Conservation (phyloP, 2,797 vertebrate species). For the Vultur gryphus region DNA sequence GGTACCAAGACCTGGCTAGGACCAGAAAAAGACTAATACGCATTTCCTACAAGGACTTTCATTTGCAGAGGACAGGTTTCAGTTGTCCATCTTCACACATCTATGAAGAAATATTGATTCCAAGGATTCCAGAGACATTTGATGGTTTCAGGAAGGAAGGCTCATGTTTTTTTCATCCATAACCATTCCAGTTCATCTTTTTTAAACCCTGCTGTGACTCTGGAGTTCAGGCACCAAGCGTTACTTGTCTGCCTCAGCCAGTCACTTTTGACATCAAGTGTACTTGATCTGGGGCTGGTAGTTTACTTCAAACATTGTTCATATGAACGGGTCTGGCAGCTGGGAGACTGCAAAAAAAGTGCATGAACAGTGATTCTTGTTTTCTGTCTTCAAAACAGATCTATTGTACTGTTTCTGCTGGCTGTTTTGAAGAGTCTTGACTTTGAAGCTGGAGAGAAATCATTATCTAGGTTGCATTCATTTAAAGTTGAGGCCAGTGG, state of each 20-base stretch:
- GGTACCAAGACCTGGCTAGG: not conserved
- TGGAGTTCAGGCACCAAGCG: slow-evolving; percentile 22
- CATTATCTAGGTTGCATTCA: slow-evolving; percentile 1
- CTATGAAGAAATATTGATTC: not conserved
- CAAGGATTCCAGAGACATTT: not conserved
- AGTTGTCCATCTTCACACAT: not conserved
- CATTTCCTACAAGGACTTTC: not conserved
- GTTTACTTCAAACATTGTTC: slow-evolving; percentile 62
- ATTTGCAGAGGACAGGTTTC: not conserved
- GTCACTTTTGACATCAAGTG: slow-evolving; percentile 51
- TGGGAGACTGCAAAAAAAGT: slow-evolving; percentile 45
- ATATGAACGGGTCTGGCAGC: slow-evolving; percentile 56
- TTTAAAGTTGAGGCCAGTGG: slow-evolving; percentile 25
- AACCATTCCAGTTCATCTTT: slow-evolving; percentile 4
- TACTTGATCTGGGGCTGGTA: slow-evolving; percentile 63
- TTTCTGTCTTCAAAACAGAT: slow-evolving; percentile 61
- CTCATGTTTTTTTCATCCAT: slow-evolving; percentile 43
- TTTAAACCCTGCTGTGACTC: slow-evolving; percentile 33
- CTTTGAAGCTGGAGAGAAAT: slow-evolving; percentile 57
- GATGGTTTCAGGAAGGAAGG: not conserved
- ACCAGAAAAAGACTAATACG: not conserved
- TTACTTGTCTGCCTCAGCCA: slow-evolving; percentile 50
- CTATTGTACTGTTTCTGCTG: slow-evolving; percentile 40
- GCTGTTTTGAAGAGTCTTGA: slow-evolving; percentile 52
- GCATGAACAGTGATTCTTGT: slow-evolving; percentile 58